Percentiles rank a stretch among this genome's conserved stretches.
These are phyloP conservation scores for Drosophila ezoana DNA, from an alignment of 2,888 invertebrate genomes.

Conservation along the genomic window DNA sequence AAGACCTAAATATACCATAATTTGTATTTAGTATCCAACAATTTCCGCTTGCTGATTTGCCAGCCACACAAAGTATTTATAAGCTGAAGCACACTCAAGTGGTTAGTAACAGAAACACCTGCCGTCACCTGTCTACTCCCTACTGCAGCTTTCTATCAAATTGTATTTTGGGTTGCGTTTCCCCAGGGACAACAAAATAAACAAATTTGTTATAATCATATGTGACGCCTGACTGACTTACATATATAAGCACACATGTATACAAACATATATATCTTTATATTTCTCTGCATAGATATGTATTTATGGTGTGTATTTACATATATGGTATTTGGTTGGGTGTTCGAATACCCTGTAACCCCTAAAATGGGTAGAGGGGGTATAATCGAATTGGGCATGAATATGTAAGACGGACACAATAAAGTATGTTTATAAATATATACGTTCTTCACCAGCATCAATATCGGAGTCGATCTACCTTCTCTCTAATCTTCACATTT, in stretches of 20 bases:
- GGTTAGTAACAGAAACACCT: slow-evolving; percentile 12
- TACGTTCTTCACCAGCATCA: neutral
- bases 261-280: neutral
- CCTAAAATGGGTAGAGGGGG: neutral
- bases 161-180: slow-evolving; percentile 25
- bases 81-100: neutral
- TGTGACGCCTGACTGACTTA: slow-evolving; percentile 47
- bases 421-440: neutral
- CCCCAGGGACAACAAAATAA: slow-evolving; percentile 30
- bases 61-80: slow-evolving; percentile 12
- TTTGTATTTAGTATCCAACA: neutral
- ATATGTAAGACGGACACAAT: no score
- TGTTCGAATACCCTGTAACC: slow-evolving; percentile 7
- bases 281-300: neutral
- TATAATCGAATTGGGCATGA: neutral
- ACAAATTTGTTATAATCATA: slow-evolving; percentile 56
- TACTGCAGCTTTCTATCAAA: slow-evolving; percentile 20
- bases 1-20: neutral
- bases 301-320: slow-evolving; percentile 20
- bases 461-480: neutral
- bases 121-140: neutral
- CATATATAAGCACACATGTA: neutral
- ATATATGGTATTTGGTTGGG: slow-evolving; percentile 11
- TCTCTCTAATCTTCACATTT: no score
- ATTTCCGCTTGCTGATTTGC: neutral